Percentiles rank a stretch among this genome's conserved stretches.
Conservation (phyloP, 2,888 invertebrate genomes). For the Zygaena filipendulae region DNA sequence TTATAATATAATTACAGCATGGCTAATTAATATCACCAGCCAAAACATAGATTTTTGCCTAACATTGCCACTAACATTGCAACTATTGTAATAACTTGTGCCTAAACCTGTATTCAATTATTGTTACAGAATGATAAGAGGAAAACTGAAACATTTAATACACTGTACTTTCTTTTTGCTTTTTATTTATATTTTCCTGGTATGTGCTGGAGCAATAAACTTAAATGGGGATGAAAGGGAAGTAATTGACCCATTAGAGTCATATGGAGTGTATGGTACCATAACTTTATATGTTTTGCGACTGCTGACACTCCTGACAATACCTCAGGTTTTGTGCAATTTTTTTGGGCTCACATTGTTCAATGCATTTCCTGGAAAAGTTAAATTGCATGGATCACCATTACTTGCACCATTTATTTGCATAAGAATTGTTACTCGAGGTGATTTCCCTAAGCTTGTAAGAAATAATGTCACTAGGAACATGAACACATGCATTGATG, state of each 20-base stretch:
- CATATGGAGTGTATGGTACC: slow-evolving; percentile 82
- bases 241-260: slow-evolving; percentile 81
- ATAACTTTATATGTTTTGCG: slow-evolving; percentile 81
- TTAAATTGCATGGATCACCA: slow-evolving; percentile 88
- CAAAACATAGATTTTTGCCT: no score
- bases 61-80: no score
- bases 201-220: slow-evolving; percentile 72
- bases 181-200: slow-evolving; percentile 81
- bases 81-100: no score
- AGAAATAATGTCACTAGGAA: slow-evolving; percentile 87
- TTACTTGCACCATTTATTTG: slow-evolving; percentile 94
- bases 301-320: slow-evolving; percentile 83
- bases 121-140: slow-evolving; percentile 70
- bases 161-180: slow-evolving; percentile 81
- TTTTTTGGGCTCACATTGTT: slow-evolving; percentile 88
- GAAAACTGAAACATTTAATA: slow-evolving; percentile 80
- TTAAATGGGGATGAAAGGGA: slow-evolving; percentile 65
- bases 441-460: slow-evolving; percentile 93
- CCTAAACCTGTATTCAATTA: no score
- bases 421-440: slow-evolving; percentile 92
- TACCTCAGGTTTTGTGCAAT: slow-evolving; percentile 91
- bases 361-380: slow-evolving; percentile 95
- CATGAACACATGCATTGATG: slow-evolving; percentile 87
- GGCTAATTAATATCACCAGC: no score
- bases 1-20: no score